Evolutionary conservation across 2,113 vertebrate genomes (phyloP), one percentile per base, ranked within the genome.

Genomic region (Apodemus speciosus): DNA sequence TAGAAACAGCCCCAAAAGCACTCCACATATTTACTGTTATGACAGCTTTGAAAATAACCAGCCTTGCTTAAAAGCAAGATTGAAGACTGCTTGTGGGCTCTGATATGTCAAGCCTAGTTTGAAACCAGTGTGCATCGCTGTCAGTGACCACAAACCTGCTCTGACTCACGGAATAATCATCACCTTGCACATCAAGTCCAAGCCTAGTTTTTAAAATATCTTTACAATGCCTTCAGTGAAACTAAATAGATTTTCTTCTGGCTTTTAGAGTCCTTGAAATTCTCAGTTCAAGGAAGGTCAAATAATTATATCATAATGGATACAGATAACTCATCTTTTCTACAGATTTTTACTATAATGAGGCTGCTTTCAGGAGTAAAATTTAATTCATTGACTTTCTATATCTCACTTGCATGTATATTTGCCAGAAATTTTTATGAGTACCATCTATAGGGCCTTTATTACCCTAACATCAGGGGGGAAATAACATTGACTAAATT

Each of bases 321-420:
- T 43, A 94, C 81, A 95, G 79, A 93, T 95, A 96, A 90, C 94
- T 95, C 85, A 95, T 86, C 56, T 23, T 46, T 96, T 91, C 89
- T 96, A 86, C 43, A 88, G 66, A 85, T 94, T 95, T 92, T 87
- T 90, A 93, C 89, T 75, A 90, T 92, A 94, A 97, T 95, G 96
- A 80, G 75, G 66, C 94, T 85, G 43, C 95, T 97, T 97, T 94
- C 58, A 76, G 96, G 77, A 97, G 94, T 93, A 64, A 96, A 92
- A 91, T 76, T 95, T 94, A 94, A 97, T 96, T 96, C 97, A 93
- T 13, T 93, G 85, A 58, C 90, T 94, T 97, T 97, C 94, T 66
- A 86, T 92, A 95, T 94, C 94, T 92, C 95, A 95, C 91, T 93
- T 97, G 85, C 96, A 95, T 89, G 95, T 89, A 49, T 97, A 98